Evolutionary conservation across 1,140 invertebrate genomes (phyloP).

Genomic region (Magallana gigas): DNA sequence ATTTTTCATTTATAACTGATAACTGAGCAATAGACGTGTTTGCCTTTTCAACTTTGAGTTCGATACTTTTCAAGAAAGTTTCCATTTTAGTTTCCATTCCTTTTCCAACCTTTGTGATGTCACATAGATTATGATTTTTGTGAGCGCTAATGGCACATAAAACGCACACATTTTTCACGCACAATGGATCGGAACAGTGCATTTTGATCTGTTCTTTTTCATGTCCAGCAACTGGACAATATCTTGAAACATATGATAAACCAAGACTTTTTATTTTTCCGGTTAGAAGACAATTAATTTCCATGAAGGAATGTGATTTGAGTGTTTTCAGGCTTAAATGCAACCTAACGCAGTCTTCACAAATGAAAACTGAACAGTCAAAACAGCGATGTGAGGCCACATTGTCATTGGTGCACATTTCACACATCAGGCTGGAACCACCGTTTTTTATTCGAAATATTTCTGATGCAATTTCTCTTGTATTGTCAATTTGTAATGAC

Average conservation of each 20-base stretch:
- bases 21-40: background rate
- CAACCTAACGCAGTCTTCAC: background rate
- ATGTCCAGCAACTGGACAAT: background rate
- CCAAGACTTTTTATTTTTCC: background rate
- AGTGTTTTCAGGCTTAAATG: background rate
- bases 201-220: background rate
- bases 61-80: background rate
- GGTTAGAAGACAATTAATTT: background rate
- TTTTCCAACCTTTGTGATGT: background rate
- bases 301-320: background rate
- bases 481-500: background rate
- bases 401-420: background rate
- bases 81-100: background rate
- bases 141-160: background rate
- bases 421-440: background rate
- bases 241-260: background rate
- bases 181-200: background rate
- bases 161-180: background rate
- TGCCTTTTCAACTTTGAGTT: background rate
- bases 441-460: background rate
- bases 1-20: background rate
- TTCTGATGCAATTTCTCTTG: background rate
- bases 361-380: slow-evolving; percentile 7
- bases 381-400: background rate
- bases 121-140: background rate